phyloP scores from a whole-genome alignment of 2,888 invertebrate species.

The Lycophotia porphyrea region DNA sequence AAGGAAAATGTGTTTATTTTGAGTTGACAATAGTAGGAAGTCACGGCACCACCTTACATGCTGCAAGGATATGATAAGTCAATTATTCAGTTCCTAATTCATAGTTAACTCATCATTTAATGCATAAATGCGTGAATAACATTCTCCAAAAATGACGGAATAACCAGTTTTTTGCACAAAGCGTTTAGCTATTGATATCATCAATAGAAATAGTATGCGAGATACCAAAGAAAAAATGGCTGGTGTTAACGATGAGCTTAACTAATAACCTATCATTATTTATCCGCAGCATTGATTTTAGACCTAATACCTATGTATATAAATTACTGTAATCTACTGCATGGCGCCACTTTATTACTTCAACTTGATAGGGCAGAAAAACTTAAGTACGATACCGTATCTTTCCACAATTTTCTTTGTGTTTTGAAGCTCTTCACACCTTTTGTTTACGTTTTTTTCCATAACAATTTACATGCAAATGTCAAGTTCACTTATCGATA shows the following conservation, averaged over 20 bases:
- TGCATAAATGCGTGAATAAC: conserved; percentile 1
- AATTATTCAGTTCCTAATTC: neutral
- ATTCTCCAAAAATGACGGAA: conserved; percentile 8
- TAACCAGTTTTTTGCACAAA: conserved; percentile 33
- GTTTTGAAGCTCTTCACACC: conserved; percentile 34
- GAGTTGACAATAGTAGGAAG: conserved; percentile 27
- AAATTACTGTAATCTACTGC: conserved; percentile 16
- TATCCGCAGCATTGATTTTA: conserved; percentile 30
- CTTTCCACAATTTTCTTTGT: conserved; percentile 48
- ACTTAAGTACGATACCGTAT: conserved; percentile 22
- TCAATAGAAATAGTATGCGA: conserved; percentile 34
- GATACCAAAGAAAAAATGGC: conserved; percentile 34
- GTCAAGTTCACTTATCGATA: conserved; percentile 62
- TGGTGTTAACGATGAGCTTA: conserved; percentile 18
- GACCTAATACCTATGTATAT: conserved; percentile 4
- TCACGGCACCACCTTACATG: neutral
- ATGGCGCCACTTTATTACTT: conserved; percentile 12
- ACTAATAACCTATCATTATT: conserved; percentile 43
- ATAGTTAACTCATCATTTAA: neutral
- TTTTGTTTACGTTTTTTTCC: conserved; percentile 63
- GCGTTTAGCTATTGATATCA: conserved; percentile 31
- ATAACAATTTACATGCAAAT: conserved; percentile 66
- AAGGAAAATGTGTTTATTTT: conserved; percentile 45
- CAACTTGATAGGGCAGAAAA: conserved; percentile 8
- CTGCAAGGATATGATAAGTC: conserved; percentile 16